Evolutionary conservation across 1,140 invertebrate genomes (phyloP).

Genomic region (Drosophila saltans): DNA sequence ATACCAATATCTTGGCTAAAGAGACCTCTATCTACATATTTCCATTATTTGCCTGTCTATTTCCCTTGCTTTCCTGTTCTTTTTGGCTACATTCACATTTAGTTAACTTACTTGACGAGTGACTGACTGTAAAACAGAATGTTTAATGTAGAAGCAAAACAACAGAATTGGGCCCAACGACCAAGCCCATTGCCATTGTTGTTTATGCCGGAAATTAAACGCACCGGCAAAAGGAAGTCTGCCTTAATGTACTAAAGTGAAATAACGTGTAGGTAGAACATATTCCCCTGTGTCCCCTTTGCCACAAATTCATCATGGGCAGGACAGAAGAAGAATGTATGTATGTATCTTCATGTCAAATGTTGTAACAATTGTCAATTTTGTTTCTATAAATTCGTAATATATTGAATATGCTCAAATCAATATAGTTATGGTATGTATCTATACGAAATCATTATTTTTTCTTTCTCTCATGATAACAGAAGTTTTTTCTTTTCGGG

Average conservation of each 20-base stretch:
- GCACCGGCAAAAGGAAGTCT: constrained; percentile 65
- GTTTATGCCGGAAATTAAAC: constrained; percentile 70
- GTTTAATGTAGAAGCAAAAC: constrained; percentile 33
- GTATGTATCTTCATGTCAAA: constrained; percentile 6
- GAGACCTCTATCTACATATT: neutral
- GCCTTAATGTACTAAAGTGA: constrained; percentile 70
- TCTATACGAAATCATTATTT: neutral
- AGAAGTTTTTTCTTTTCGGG: constrained; percentile 32
- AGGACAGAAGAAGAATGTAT: neutral
- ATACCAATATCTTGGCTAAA: neutral
- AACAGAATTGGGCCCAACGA: constrained; percentile 18
- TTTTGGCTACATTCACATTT: constrained; percentile 7
- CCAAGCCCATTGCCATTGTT: constrained; percentile 44
- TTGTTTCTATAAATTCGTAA: constrained; percentile 17
- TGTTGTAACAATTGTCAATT: constrained; percentile 9
- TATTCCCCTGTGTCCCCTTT: neutral
- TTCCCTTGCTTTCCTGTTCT: neutral
- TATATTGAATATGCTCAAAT: neutral
- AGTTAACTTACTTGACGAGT: constrained; percentile 2
- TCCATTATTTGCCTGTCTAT: too few species aligned
- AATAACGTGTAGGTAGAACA: constrained; percentile 52
- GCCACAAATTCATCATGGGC: neutral
- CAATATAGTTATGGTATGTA: neutral
- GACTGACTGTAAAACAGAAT: constrained; percentile 26
- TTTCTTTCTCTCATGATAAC: constrained; percentile 41